Evolutionary conservation across 2,113 vertebrate genomes (phyloP).

Genomic region (Halcyon malimbica): DNA sequence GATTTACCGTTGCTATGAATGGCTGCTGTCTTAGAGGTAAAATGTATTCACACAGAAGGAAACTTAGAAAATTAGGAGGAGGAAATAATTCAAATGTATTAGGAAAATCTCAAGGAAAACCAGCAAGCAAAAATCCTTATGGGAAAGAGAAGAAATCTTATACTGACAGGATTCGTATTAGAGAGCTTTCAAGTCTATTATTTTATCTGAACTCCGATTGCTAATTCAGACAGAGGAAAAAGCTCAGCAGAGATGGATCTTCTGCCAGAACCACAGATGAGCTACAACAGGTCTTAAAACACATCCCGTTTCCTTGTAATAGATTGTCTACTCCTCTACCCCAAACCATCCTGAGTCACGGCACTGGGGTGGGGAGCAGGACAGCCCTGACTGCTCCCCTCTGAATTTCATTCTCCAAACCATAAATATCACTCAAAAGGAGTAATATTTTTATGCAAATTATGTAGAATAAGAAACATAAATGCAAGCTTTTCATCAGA

Average conservation of each 20-base stretch:
- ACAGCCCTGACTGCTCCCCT: background rate
- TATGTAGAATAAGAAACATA: background rate
- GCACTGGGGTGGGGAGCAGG: background rate
- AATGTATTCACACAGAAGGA: background rate
- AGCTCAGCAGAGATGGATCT: background rate
- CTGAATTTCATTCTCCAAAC: background rate
- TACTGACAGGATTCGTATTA: background rate
- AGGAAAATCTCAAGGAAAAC: background rate
- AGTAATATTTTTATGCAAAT: background rate
- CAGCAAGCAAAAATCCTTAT: background rate
- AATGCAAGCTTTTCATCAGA: background rate
- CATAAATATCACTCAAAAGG: background rate
- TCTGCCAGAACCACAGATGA: background rate
- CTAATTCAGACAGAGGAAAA: background rate
- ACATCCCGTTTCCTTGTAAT: background rate
- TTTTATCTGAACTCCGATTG: background rate
- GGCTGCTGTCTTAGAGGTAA: background rate
- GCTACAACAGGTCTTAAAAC: constrained; percentile 4
- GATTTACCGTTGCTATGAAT: background rate
- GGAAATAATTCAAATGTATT: background rate
- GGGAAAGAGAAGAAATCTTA: background rate
- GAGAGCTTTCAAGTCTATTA: background rate
- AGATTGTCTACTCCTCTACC: background rate
- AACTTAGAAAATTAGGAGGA: background rate
- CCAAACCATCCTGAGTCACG: background rate